A percentile compares a stretch with the other conserved stretches of the same genome.
These are phyloP conservation scores for Laothoe populi DNA, from an alignment of 2,888 invertebrate species.

Conservation along the genomic window DNA sequence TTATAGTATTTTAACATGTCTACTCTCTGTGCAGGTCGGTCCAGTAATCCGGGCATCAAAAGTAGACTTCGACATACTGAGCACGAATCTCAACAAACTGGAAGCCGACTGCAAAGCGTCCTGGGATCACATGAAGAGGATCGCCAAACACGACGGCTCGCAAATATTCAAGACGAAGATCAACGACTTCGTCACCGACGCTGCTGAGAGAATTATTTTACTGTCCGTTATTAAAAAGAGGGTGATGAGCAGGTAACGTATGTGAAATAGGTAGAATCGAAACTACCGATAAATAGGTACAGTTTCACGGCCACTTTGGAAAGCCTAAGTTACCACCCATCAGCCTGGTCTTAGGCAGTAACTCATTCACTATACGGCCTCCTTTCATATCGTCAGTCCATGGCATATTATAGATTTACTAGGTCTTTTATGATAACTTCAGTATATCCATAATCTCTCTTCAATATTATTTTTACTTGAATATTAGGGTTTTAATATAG, in stretches of 20 bases:
- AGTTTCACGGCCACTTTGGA: too few relatives aligned
- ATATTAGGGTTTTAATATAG: too few relatives aligned
- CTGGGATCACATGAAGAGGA: slow-evolving; percentile 97
- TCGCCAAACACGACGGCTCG: slow-evolving; percentile 97
- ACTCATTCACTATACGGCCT: too few relatives aligned
- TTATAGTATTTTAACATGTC: not conserved
- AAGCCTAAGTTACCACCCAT: too few relatives aligned
- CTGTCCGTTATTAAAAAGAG: slow-evolving; percentile 95
- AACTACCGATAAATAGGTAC: not conserved
- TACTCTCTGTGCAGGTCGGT: slow-evolving; percentile 86
- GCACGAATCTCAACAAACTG: slow-evolving; percentile 92
- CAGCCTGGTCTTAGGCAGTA: too few relatives aligned
- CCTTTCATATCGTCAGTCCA: too few relatives aligned
- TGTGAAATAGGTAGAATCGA: slow-evolving; percentile 21
- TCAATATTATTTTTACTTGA: too few relatives aligned
- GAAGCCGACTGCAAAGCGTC: slow-evolving; percentile 98
- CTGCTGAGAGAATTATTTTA: slow-evolving; percentile 98
- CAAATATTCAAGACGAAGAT: slow-evolving; percentile 95
- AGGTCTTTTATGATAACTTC: too few relatives aligned
- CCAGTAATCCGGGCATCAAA: slow-evolving; percentile 95
- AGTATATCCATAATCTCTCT: too few relatives aligned
- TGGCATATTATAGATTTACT: too few relatives aligned
- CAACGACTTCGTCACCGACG: slow-evolving; percentile 98
- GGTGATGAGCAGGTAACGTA: slow-evolving; percentile 91
- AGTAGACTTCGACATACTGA: slow-evolving; percentile 97